Base-by-base conservation (phyloP, 2,113 vertebrate species). In the Etheostoma cragini region DNA sequence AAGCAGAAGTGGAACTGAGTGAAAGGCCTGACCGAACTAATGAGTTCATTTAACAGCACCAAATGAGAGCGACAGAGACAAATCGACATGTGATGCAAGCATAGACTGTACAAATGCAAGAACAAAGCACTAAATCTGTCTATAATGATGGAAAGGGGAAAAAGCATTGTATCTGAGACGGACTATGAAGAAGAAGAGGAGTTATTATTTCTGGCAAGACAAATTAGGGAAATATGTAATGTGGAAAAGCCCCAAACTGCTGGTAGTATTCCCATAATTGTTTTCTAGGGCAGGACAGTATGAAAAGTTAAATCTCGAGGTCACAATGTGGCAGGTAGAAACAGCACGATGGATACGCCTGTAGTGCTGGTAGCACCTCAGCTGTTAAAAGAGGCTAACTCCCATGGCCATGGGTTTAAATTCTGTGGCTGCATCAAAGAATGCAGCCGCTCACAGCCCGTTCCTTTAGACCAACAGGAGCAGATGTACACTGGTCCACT, bases 1-100 rank as follows among this genome's bases (percentile, higher is more conserved):
- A 73, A 73, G 54, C 70, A 78, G 77, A 87, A 92, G 70, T 81
- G 82, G 89, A 89, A 63, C 86, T 85, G 87, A 82, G 83, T 61
- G 84, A 81, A 50, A 46, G 45, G 14, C 26, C 47, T 26, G 76
- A 80, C 30, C 76, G 74, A 83, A 42, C 45, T 91, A 86, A 87
- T 83, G 84, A 88, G 87, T 80, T 89, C 80, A 80, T 90, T 73
- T 21, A 66, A 84, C 57, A 5, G 82, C 47, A 67, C 46, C 15
- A 11, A 66, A 62, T 33, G 47, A 80, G 35, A 72, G 53, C 49
- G 14, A 73, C 68, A 49, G 13, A 62, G 45, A 60, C 24, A 56
- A 22, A 62, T 12, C 19, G 57, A 42, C 16, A 19, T 60, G 35
- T 2, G 14, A 19, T 22, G 42, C 10, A 10, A 19, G 30, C 15